These are phyloP conservation scores for Anolis apletophallus DNA, from an alignment of 2,797 vertebrate genomes.

Conservation along the genomic window DNA sequence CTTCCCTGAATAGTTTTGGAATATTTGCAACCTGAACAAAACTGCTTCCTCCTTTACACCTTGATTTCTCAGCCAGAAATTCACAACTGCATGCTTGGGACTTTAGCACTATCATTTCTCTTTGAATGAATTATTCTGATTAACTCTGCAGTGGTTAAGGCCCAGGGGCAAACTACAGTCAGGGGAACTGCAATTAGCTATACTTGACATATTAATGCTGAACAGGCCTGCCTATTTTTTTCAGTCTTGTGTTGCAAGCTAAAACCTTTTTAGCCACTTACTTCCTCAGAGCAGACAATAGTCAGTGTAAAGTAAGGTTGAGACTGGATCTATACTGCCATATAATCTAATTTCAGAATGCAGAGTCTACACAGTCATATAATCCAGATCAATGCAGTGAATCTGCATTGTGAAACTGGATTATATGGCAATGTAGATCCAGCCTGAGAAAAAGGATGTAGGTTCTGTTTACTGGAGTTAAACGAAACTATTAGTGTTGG, in stretches of 20 bases:
- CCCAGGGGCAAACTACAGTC: not conserved
- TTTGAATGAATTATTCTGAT: not conserved
- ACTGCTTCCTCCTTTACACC: not conserved
- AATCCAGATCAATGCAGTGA: no score
- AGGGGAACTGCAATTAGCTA: not conserved
- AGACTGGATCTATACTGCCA: no score
- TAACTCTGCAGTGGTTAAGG: not conserved
- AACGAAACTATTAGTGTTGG: not conserved
- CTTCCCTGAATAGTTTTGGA: not conserved
- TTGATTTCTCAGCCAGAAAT: not conserved
- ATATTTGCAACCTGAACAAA: not conserved
- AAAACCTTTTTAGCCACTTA: not conserved
- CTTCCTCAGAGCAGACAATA: not conserved
- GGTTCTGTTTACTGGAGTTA: not conserved
- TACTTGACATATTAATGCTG: not conserved
- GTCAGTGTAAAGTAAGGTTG: not conserved
- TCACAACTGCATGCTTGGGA: not conserved
- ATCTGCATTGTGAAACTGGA: no score
- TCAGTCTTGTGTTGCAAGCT: not conserved
- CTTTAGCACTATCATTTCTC: not conserved
- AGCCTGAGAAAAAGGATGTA: not conserved
- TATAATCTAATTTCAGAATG: no score
- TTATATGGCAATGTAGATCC: no score
- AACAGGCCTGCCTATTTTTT: not conserved
- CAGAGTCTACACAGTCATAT: no score